Conservation (phyloP, 2,888 invertebrate species). For the Lamellibrachia columna region DNA sequence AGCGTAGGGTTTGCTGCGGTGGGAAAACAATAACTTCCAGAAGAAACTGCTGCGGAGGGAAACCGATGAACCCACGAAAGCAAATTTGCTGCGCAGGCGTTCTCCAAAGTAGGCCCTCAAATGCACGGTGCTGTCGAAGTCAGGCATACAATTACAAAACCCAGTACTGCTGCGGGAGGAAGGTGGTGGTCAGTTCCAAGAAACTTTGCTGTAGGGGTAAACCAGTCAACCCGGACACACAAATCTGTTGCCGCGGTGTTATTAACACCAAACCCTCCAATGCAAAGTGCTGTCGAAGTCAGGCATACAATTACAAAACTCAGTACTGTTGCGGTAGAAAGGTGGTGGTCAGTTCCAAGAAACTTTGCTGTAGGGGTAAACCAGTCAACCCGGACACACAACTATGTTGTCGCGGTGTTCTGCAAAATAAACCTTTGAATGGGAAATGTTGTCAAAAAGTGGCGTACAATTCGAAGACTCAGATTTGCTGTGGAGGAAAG, state of each 20-base stretch:
- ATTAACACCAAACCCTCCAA: not conserved
- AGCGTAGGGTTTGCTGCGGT: not conserved
- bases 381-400: not conserved
- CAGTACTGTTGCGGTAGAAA: not conserved
- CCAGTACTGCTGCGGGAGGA: not conserved
- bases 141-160: not conserved
- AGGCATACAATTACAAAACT: not conserved
- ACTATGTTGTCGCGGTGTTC: not conserved
- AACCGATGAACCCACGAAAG: not conserved
- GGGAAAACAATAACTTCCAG: not conserved
- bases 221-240: not conserved
- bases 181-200: not conserved
- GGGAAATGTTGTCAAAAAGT: not conserved
- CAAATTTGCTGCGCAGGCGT: not conserved
- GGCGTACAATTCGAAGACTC: not conserved
- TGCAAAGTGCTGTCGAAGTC: not conserved
- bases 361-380: not conserved
- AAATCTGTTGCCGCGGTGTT: not conserved
- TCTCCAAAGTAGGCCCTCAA: not conserved
- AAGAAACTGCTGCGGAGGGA: not conserved
- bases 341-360: not conserved
- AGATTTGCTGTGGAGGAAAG: not conserved
- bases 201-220: not conserved
- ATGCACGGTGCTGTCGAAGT: not conserved
- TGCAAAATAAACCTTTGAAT: not conserved